Base-by-base conservation (phyloP, 2,797 vertebrate genomes). In the Sebastes itinus region DNA sequence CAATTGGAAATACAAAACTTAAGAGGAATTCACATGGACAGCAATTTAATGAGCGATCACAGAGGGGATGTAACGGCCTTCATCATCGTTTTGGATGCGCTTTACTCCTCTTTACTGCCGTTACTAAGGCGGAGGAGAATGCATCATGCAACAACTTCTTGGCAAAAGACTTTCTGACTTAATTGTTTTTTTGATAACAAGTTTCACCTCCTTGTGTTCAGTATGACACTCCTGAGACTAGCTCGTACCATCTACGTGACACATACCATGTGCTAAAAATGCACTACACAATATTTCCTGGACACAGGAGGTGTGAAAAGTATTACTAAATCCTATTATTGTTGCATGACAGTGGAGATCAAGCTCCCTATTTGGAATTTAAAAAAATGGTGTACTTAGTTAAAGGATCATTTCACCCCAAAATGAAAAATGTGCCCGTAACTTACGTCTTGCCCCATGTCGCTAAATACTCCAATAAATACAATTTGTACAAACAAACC, bases 231-330 rank as follows among this genome's bases (percentile, higher is more conserved):
- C 63, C 61, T 81, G 78, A 87, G 72, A 87, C 60, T 18, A 28
- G 69, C 79, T 75, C 68, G 80, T 89, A 89, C 77, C 84, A 55
- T 84, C 79, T 25, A 62, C 10, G 12, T 23, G 62, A 82, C 74
- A 38, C n/a, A 67, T 54, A 58, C 64, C 60, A 20, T 30, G 54
- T 80, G 72, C 76, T 80, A 11, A 78, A 72, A 75, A 78, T 27
- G 61, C 65, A 78, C 72, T 72, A 77, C 1, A 23, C 18, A 64
- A n/a, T 13, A 22, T 30, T 56, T n/a, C 77, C 52, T 23, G 73
- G 60, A 81, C 61, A 69, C 59, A 32, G 32, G 56, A 77, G 30
- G 64, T 55, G 56, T 14, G 38, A 69, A 80, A 81, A 72, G 16
- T 7, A 55, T 22, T 22, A 22, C n/a, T 7, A 28, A 42, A 46